Evolutionary conservation across 2,113 vertebrate species (phyloP), one percentile per base, ranked within the genome.

Genomic region (Chlorodrepanis virens): DNA sequence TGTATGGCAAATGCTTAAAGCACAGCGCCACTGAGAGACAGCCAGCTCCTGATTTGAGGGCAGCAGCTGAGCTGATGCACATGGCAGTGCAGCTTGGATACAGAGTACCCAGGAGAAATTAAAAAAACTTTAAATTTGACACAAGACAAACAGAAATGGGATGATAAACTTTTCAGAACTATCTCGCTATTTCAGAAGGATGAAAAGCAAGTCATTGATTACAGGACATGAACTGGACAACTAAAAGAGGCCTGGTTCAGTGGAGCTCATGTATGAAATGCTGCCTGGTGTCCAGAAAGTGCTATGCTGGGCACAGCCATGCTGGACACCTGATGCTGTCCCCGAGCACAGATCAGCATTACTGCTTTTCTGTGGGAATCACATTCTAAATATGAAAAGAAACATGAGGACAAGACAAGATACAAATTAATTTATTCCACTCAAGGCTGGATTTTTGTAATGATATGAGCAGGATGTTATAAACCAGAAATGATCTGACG

Each of bases 401-500:
- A 86, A 49, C 7, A 14, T 57, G 69, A 94, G 20, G 40, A 86
- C 44, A 90, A 93, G 57, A 89, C 28, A 91, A 69, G 80, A 49
- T 39, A 59, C 14, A 59, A 86, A 83, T 80, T 70, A 37, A 86
- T 88, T 88, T 86, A 44, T 59, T 88, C 39, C 47, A 47, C 14
- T 77, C 42, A 67, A 71, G 45, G 64, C 50, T 93, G 56, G 56
- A 75, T 63, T 78, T 93, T 86, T 75, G 52, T 60, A 75, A 83
- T 44, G 24, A 90, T 76, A 78, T 29, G 28, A 75, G 31, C 10
- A 64, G 87, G 12, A 60, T 94, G 68, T 90, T 90, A 86, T 75
- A 88, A 96, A 94, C 14, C 90, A 95, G 90, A 71, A 87, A 83
- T 53, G 47, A 78, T 75, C 47, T 81, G 83, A 83, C 61, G 83